These are phyloP conservation scores for Limnothrissa miodon DNA, from an alignment of 2,113 vertebrate species.

Conservation along the genomic window DNA sequence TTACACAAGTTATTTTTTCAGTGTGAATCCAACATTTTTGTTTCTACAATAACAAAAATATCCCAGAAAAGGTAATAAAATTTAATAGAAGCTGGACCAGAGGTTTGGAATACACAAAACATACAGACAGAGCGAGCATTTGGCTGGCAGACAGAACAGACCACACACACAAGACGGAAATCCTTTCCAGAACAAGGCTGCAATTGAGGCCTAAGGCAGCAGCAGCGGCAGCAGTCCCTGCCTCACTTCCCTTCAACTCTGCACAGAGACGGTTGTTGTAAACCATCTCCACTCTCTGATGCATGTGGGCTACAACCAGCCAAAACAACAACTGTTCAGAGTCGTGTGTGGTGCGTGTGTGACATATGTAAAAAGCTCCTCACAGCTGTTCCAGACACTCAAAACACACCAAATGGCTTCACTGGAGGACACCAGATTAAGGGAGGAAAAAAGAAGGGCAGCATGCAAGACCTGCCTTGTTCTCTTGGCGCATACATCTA, in stretches of 20 bases:
- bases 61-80: too few species aligned
- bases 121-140: background rate
- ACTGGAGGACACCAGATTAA: background rate
- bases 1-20: background rate
- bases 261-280: background rate
- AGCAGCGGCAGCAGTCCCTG: too few species aligned
- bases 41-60: background rate
- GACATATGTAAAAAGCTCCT: too few species aligned
- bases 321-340: background rate
- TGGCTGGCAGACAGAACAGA: background rate
- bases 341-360: background rate
- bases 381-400: background rate
- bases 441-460: background rate
- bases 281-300: background rate
- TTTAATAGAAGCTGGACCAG: too few species aligned
- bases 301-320: background rate
- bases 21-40: background rate
- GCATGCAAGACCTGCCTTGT: background rate
- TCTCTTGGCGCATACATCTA: background rate
- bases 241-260: too few species aligned
- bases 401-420: background rate
- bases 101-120: background rate
- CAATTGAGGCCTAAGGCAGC: background rate
- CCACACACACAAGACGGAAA: background rate
- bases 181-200: constrained; percentile 14